Conservation (phyloP, 2,113 vertebrate genomes). For the Cynocephalus volans region DNA sequence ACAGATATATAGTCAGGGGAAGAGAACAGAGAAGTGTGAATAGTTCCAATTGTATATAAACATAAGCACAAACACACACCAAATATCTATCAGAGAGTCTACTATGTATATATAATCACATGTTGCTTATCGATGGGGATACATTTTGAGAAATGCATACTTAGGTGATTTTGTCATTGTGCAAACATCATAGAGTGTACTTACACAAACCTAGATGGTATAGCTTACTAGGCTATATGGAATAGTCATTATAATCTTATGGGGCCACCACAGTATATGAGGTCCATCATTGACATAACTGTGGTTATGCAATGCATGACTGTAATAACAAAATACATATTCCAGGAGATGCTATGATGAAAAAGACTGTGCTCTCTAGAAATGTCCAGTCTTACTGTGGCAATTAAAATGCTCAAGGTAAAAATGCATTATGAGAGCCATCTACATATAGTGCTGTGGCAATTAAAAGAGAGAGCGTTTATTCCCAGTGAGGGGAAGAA, state of each 20-base stretch:
- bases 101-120: not conserved
- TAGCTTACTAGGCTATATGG: no score
- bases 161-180: no score
- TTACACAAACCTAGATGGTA: no score
- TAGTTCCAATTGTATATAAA: not conserved
- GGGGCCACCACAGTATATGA: no score
- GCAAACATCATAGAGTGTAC: no score
- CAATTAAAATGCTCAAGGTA: not conserved
- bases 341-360: not conserved
- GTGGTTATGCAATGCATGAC: no score
- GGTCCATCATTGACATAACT: no score
- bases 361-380: not conserved
- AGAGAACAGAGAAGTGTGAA: not conserved
- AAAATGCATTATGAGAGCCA: not conserved
- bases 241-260: no score
- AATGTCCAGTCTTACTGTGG: not conserved
- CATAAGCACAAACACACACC: not conserved
- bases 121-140: no score
- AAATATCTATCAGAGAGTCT: not conserved
- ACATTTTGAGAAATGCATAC: no score
- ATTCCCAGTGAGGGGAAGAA: not conserved
- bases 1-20: not conserved
- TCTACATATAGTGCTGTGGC: not conserved
- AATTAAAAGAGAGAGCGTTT: not conserved
- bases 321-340: not conserved